These are phyloP conservation scores for Argyra leucocephala DNA, from an alignment of 2,888 invertebrate species.

Conservation along the genomic window DNA sequence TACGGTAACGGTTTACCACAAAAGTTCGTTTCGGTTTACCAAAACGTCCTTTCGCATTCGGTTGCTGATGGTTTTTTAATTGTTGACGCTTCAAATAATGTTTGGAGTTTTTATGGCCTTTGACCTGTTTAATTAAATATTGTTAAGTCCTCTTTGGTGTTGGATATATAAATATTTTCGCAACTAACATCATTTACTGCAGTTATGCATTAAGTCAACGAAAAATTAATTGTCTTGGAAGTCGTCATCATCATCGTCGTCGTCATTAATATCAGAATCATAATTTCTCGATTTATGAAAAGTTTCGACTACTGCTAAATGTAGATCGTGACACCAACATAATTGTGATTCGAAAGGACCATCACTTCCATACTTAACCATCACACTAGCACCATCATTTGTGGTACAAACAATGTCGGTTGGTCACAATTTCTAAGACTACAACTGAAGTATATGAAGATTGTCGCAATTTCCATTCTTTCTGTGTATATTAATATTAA, in stretches of 20 bases:
- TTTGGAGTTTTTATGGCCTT: too few species aligned
- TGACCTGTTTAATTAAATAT: too few species aligned
- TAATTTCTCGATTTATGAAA: background rate
- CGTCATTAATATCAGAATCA: background rate
- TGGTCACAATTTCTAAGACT: background rate
- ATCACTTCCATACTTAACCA: background rate
- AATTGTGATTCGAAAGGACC: background rate
- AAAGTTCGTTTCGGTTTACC: too few species aligned
- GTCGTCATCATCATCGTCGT: background rate
- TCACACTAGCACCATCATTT: background rate
- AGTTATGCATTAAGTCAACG: too few species aligned
- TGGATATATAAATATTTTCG: too few species aligned
- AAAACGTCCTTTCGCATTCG: too few species aligned
- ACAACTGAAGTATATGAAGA: background rate
- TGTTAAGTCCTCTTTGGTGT: too few species aligned
- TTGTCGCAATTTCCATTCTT: background rate
- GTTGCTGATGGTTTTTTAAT: too few species aligned
- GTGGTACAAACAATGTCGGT: background rate
- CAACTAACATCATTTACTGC: too few species aligned
- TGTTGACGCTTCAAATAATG: too few species aligned
- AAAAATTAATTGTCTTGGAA: constrained; percentile 2
- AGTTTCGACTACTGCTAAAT: background rate
- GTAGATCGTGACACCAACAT: background rate
- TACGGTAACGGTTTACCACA: too few species aligned
- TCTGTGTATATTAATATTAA: background rate